phyloP scores from a whole-genome alignment of 2,797 vertebrate species.

The Mormyrops attenuatus region DNA sequence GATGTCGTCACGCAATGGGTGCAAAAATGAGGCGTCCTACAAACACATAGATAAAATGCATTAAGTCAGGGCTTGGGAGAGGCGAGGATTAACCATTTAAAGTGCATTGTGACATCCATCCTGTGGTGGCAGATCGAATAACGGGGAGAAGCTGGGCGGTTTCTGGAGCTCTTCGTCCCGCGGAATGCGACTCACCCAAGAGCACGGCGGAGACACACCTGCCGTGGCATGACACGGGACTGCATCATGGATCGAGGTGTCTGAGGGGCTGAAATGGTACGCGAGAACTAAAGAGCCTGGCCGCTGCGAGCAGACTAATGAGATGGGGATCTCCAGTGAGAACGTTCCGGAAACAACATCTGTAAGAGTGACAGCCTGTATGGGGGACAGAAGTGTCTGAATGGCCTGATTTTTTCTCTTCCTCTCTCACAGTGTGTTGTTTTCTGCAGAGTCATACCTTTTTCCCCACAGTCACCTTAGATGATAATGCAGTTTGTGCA shows the following conservation, averaged over 20 bases:
- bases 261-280: background rate
- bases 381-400: background rate
- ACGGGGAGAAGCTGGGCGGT: background rate
- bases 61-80: background rate
- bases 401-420: background rate
- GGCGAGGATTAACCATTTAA: background rate
- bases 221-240: background rate
- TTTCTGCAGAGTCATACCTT: conserved; percentile 4
- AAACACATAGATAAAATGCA: background rate
- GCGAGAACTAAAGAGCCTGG: background rate
- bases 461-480: background rate
- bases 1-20: background rate
- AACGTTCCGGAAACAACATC: background rate
- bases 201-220: background rate
- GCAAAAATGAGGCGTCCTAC: background rate
- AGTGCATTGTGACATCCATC: background rate
- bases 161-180: background rate
- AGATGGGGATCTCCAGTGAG: background rate
- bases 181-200: background rate
- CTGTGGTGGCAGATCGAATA: background rate
- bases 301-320: background rate
- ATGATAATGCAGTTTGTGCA: background rate
- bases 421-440: background rate
- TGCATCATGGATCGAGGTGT: background rate
- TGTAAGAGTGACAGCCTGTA: background rate